Conservation (phyloP, 92 coral and sea anemone genomes). For the Palythoa heliodiscus region DNA sequence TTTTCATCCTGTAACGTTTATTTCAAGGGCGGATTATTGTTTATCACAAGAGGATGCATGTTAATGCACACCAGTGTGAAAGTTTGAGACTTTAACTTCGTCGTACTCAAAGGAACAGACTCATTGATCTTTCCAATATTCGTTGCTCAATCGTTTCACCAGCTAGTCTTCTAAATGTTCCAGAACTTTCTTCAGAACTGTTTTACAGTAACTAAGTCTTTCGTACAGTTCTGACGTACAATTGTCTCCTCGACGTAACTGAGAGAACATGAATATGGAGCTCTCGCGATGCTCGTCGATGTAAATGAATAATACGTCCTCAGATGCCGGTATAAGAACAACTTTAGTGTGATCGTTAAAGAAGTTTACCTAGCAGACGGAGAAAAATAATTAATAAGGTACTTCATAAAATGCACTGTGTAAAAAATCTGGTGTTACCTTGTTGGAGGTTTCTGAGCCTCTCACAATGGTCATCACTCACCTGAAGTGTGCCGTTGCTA, state of each 20-base stretch:
- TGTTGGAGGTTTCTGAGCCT: too few relatives aligned
- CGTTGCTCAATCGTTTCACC: not conserved
- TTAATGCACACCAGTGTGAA: too few relatives aligned
- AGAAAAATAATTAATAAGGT: too few relatives aligned
- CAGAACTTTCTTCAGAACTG: conserved; percentile 78
- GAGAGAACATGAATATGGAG: conserved; percentile 70
- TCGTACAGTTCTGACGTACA: conserved; percentile 76
- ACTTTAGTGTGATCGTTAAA: conserved; percentile 96
- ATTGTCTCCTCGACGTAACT: conserved; percentile 62
- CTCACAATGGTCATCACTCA: conserved; percentile 3
- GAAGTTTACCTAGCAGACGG: conserved; percentile 77
- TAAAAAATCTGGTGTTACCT: too few relatives aligned
- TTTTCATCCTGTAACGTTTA: too few relatives aligned
- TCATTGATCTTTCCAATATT: too few relatives aligned
- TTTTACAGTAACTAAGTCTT: conserved; percentile 85
- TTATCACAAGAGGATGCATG: too few relatives aligned
- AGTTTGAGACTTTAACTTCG: too few relatives aligned
- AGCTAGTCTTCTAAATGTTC: conserved; percentile 33
- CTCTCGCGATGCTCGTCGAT: conserved; percentile 90
- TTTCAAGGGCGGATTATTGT: too few relatives aligned
- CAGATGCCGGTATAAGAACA: conserved; percentile 82
- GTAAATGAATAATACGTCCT: conserved; percentile 80
- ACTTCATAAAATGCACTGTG: too few relatives aligned
- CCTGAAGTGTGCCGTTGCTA: conserved; percentile 99
- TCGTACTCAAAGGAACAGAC: too few relatives aligned